Percentiles rank a stretch among this genome's conserved stretches.
Conservation (phyloP, 2,113 vertebrate species). For the Austrofundulus limnaeus region DNA sequence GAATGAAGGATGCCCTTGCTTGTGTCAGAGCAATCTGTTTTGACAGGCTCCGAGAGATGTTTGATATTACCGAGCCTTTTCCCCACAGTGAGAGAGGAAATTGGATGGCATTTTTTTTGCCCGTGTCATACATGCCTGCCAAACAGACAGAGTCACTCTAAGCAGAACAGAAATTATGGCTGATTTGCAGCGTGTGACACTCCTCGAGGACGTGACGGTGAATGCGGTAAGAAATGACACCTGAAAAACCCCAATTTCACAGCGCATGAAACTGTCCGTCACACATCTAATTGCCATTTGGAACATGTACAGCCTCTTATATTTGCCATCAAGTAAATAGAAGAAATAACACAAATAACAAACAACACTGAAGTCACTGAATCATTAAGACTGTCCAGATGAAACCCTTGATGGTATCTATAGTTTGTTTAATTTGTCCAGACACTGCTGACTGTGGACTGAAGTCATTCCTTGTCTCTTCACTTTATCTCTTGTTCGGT, state of each 20-base stretch:
- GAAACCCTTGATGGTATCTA: neutral
- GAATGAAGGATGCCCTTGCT: slow-evolving; percentile 55
- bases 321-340: slow-evolving; percentile 8
- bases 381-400: neutral
- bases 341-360: slow-evolving; percentile 19
- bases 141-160: slow-evolving; percentile 25
- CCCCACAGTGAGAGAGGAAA: slow-evolving; percentile 35
- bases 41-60: slow-evolving; percentile 64
- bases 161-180: slow-evolving; percentile 2
- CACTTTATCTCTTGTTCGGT: slow-evolving; percentile 3
- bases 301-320: slow-evolving; percentile 10
- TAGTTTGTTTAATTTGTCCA: slow-evolving; percentile 30
- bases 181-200: slow-evolving; percentile 32
- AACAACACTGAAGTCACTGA: slow-evolving; percentile 24
- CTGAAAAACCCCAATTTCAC: slow-evolving; percentile 60
- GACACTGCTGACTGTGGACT: slow-evolving; percentile 22
- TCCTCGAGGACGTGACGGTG: slow-evolving; percentile 38
- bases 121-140: slow-evolving; percentile 41
- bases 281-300: slow-evolving; percentile 53
- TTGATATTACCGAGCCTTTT: slow-evolving; percentile 55
- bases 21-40: slow-evolving; percentile 60
- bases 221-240: slow-evolving; percentile 39
- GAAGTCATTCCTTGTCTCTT: slow-evolving; percentile 3
- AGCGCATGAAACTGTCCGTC: slow-evolving; percentile 60
- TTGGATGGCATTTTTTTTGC: slow-evolving; percentile 59